Evolutionary conservation across 2,797 vertebrate species (phyloP), one percentile per base, ranked within the genome.

Genomic region (Mico argentatus): DNA sequence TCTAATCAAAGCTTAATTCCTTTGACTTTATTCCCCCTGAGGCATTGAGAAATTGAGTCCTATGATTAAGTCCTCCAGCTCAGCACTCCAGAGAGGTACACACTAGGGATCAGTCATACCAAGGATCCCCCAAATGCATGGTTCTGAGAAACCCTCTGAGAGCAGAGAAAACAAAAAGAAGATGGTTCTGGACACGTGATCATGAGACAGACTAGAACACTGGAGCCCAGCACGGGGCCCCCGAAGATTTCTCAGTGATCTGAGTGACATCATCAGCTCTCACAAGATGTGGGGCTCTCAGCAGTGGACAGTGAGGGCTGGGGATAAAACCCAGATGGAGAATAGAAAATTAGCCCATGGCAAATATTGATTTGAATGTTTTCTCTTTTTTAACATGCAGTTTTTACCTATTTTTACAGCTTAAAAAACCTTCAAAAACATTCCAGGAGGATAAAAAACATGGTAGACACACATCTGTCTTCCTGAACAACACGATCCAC

Each of bases 241-340:
- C 24, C 55, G 48, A 15, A 6, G 3, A 7, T 12, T n/a, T 36
- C 33, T 12, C 22, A 30, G 7, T 13, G 6, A 8, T 27, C 50
- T 39, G 30, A 15, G 46, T 39, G 44, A 10, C 67, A 36, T 27
- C 1, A 0, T 19, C 2, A 0, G 48, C 30, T 36, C 14, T 61
- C 50, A 2, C 1, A 19, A 26, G 24, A 36, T 0, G 4, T 5
- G 4, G 27, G 22, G 4, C n/a, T 14, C 50, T 67, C 33, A 48
- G 2, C 11, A 20, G 20, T 2, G 22, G 41, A 19, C 39, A 57
- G 4, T 1, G 15, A 80, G 33, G 41, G 4, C 1, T 48, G 5
- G 0, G 0, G 4, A 5, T 20, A 67, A 81, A 39, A 55, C 8
- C 20, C 52, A 20, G 41, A 39, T 0, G 20, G 27, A 57, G 24